Base-by-base conservation (phyloP, 2,797 vertebrate genomes). In the Paedocypris micromegethes region DNA sequence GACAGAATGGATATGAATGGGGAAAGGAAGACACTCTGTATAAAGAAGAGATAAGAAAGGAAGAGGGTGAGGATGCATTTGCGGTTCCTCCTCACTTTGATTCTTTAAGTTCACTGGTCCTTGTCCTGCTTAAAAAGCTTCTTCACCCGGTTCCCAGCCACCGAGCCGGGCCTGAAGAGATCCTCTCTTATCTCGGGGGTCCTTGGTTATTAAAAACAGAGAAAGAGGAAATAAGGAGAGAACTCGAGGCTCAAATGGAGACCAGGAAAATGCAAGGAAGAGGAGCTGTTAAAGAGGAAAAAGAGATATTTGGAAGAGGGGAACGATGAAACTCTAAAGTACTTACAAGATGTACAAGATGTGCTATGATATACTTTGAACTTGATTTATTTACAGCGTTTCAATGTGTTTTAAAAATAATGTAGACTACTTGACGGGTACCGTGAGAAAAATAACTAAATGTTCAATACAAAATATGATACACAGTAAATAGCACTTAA, bases 61-160 rank as follows among this genome's bases (percentile, higher is more conserved):
- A 80, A 48, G 61, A 65, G 78, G 74, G 77, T 68, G 63, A 77
- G 66, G 79, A 67, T 38, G 59, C 75, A 45, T 62, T 66, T 66
- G 46, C 89, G 3, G 88, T 89, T 0, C 88, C 86, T 0, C 80
- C 82, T 47, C 95, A 95, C 66, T 97, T 97, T 86, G 74, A 73
- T 0, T 86, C 88, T 72, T 87, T 97, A 81, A 92, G 92, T 0
- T 78, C 88, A 0, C 86, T 89, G 0, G 90, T 88, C 0, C 87
- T 94, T 82, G 78, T 85, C 67, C 86, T 97, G 75, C 83, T 97
- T 51, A 88, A 77, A 54, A 89, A 93, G 70, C 84, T 97, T 38
- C 87, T 97, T 63, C 83, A 90, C 46, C 87, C 93, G 0, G 81
- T 92, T 40, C 92, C 94, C 0, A 72, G 86, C 42, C 84, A 74